These are phyloP conservation scores for Brotogeris chrysoptera DNA, from an alignment of 2,797 vertebrate species.

Conservation along the genomic window DNA sequence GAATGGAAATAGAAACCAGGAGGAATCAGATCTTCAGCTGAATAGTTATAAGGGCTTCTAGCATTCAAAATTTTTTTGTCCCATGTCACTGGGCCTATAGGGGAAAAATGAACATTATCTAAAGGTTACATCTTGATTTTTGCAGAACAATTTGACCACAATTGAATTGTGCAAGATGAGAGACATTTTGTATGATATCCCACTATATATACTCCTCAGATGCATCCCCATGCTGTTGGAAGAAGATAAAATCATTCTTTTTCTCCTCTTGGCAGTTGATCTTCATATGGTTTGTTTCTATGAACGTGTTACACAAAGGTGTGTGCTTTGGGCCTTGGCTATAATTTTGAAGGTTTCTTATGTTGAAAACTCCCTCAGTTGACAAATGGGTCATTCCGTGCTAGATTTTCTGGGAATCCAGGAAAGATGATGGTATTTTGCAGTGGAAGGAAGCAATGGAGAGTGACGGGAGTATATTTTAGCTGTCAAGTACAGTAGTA, in stretches of 20 bases:
- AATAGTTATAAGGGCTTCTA: constrained; percentile 34
- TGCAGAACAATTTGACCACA: background rate
- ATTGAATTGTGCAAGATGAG: background rate
- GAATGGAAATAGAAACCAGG: constrained; percentile 59
- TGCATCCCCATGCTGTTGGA: background rate
- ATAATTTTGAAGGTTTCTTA: background rate
- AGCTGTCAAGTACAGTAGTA: constrained; percentile 32
- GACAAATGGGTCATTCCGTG: background rate
- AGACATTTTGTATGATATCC: background rate
- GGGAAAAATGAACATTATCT: background rate
- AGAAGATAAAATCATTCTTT: background rate
- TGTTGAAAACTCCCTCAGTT: background rate
- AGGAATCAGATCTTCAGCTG: constrained; percentile 52
- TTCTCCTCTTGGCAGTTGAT: background rate
- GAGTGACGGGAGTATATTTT: background rate
- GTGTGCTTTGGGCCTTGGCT: background rate
- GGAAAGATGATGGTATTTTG: constrained; percentile 11
- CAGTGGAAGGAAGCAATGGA: constrained; percentile 2
- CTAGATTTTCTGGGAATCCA: constrained; percentile 22
- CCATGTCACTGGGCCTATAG: background rate
- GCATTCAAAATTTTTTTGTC: background rate
- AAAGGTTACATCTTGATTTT: constrained; percentile 10
- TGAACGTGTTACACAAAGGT: background rate
- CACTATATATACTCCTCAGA: background rate
- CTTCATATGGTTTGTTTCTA: constrained; percentile 9